Conservation (phyloP, 2,797 vertebrate species). For the Etheostoma nigrum region DNA sequence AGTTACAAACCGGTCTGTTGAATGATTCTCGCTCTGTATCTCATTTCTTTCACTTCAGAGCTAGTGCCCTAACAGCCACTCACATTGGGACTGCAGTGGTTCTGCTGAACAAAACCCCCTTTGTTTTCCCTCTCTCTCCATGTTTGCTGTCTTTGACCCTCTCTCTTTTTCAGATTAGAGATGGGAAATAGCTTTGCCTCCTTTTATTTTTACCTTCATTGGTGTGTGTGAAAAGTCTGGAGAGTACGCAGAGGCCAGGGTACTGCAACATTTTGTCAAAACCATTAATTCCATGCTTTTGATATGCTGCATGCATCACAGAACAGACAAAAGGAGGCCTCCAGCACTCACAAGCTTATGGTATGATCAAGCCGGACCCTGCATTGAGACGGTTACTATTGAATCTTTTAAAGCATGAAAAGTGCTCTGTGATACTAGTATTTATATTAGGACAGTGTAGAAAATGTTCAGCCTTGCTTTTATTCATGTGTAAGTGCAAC, state of each 20-base stretch:
- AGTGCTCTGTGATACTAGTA: slow-evolving; percentile 6
- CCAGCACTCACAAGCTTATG: slow-evolving; percentile 49
- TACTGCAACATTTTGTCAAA: slow-evolving; percentile 60
- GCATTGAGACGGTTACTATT: slow-evolving; percentile 26
- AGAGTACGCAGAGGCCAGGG: slow-evolving; percentile 53
- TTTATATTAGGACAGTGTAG: slow-evolving; percentile 11
- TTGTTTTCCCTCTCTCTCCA: slow-evolving; percentile 63
- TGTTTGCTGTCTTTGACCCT: slow-evolving; percentile 64
- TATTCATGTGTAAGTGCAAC: slow-evolving; percentile 21
- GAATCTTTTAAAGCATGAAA: slow-evolving; percentile 16
- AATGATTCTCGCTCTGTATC: slow-evolving; percentile 70
- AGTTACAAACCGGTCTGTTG: slow-evolving; percentile 63
- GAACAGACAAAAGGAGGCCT: slow-evolving; percentile 56
- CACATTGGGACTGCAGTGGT: slow-evolving; percentile 69
- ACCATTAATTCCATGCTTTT: slow-evolving; percentile 58
- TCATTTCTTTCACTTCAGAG: slow-evolving; percentile 74
- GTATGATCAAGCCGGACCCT: slow-evolving; percentile 58
- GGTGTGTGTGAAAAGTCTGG: slow-evolving; percentile 71
- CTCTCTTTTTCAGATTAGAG: slow-evolving; percentile 64
- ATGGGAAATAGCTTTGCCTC: slow-evolving; percentile 61
- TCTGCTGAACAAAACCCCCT: slow-evolving; percentile 74
- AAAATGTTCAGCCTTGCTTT: slow-evolving; percentile 11
- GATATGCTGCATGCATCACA: slow-evolving; percentile 64
- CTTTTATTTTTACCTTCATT: slow-evolving; percentile 70
- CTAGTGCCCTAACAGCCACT: slow-evolving; percentile 72